A percentile compares a stretch with the other conserved stretches of the same genome.
Conservation (phyloP, 2,888 invertebrate genomes). For the Sinhomidia bicolor region DNA sequence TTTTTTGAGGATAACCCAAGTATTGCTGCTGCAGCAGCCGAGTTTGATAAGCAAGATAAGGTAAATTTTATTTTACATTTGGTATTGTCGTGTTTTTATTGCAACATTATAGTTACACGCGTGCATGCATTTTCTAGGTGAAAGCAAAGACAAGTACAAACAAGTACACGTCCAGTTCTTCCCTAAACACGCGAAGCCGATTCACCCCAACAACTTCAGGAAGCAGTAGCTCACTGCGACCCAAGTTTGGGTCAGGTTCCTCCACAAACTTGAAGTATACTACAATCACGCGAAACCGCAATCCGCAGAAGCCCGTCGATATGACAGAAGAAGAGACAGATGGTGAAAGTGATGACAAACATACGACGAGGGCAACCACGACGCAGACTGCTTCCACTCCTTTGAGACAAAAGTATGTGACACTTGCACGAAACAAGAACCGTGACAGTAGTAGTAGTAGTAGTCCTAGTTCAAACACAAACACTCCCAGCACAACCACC, state of each 20-base stretch:
- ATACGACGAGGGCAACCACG: slow-evolving; percentile 61
- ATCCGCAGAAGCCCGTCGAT: slow-evolving; percentile 66
- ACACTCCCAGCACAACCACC: slow-evolving; percentile 51
- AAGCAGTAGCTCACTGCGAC: slow-evolving; percentile 4
- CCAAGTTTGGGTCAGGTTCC: slow-evolving; percentile 26
- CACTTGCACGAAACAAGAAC: slow-evolving; percentile 79
- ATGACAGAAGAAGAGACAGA: slow-evolving; percentile 73
- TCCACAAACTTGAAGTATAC: slow-evolving; percentile 76
- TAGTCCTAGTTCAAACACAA: slow-evolving; percentile 43
- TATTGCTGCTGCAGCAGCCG: slow-evolving; percentile 77
- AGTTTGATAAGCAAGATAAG: slow-evolving; percentile 74
- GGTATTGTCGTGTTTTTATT: neutral
- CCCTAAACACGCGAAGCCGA: slow-evolving; percentile 69
- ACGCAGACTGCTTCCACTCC: slow-evolving; percentile 74
- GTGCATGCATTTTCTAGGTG: slow-evolving; percentile 42
- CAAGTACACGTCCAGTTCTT: slow-evolving; percentile 68
- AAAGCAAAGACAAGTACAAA: slow-evolving; percentile 64
- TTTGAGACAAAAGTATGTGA: slow-evolving; percentile 81
- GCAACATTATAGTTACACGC: neutral
- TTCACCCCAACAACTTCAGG: slow-evolving; percentile 72
- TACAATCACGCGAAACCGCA: slow-evolving; percentile 76
- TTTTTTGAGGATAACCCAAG: slow-evolving; percentile 80
- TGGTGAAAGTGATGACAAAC: slow-evolving; percentile 68
- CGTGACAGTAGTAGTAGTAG: slow-evolving; percentile 65
- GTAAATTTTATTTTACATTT: slow-evolving; percentile 5